Percentiles rank a stretch among this genome's conserved stretches.
Evolutionary conservation across 2,888 invertebrate species (phyloP).

Genomic region (Megamerina dolium): DNA sequence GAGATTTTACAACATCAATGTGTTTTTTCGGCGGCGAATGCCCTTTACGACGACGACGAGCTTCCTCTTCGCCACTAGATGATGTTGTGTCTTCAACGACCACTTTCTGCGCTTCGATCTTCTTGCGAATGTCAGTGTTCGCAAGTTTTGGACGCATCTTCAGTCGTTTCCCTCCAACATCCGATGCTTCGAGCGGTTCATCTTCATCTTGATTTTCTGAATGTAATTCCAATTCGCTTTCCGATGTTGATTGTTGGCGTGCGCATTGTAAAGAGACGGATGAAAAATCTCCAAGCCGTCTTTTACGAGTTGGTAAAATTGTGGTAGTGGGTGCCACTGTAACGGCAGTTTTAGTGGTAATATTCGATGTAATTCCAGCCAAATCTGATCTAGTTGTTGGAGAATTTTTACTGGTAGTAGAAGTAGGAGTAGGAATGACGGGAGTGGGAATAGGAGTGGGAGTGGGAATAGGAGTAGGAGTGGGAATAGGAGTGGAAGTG

Average conservation of each 20-base stretch:
- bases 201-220: conserved; percentile 53
- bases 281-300: conserved; percentile 34
- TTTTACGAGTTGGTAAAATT: conserved; percentile 34
- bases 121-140: conserved; percentile 38
- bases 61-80: conserved; percentile 43
- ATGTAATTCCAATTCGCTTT: conserved; percentile 42
- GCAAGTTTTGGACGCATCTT: conserved; percentile 43
- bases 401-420: too few species aligned
- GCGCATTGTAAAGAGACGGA: conserved; percentile 17
- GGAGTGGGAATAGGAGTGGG: too few species aligned
- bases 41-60: conserved; percentile 29
- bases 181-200: conserved; percentile 25
- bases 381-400: too few species aligned
- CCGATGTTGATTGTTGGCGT: conserved; percentile 37
- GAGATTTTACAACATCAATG: not conserved
- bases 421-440: too few species aligned
- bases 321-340: not conserved
- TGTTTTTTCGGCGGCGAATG: conserved; percentile 30
- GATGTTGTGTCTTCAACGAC: conserved; percentile 37
- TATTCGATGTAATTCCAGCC: too few species aligned
- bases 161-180: conserved; percentile 44
- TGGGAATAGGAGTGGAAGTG: not conserved
- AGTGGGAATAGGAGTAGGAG: too few species aligned
- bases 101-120: conserved; percentile 41
- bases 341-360: conserved; percentile 2